Conservation (phyloP, 2,888 invertebrate genomes). For the Brachycybe producta region DNA sequence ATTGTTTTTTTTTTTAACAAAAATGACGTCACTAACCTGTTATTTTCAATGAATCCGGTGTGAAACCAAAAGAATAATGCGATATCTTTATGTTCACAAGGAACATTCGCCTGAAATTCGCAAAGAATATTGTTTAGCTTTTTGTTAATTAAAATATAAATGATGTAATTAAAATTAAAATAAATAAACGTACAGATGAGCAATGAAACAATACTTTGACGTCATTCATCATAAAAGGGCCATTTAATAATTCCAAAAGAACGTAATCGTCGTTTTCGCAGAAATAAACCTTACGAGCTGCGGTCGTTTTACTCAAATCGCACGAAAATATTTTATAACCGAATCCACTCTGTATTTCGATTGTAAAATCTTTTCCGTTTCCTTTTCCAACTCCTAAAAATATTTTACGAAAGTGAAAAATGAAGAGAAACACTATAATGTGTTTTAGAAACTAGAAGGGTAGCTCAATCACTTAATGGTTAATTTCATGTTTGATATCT, state of each 20-base stretch:
- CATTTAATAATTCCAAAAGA: slow-evolving; percentile 26
- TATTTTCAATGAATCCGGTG: slow-evolving; percentile 37
- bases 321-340: slow-evolving; percentile 31
- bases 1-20: too few species aligned
- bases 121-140: background rate
- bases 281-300: slow-evolving; percentile 22
- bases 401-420: background rate
- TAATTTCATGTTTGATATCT: too few species aligned
- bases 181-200: slow-evolving; percentile 28
- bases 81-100: slow-evolving; percentile 38
- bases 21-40: too few species aligned
- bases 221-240: slow-evolving; percentile 33
- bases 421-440: too few species aligned
- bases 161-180: slow-evolving; percentile 9
- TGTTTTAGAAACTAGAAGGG: too few species aligned
- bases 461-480: too few species aligned
- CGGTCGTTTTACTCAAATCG: slow-evolving; percentile 19
- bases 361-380: slow-evolving; percentile 36
- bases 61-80: slow-evolving; percentile 43
- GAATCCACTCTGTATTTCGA: slow-evolving; percentile 31
- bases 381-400: slow-evolving; percentile 35
- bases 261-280: slow-evolving; percentile 25
- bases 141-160: background rate
- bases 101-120: slow-evolving; percentile 27
- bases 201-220: slow-evolving; percentile 36